Conservation (phyloP, 64 coral and sea anemone species). For the Hydrozoanthus tunicans region DNA sequence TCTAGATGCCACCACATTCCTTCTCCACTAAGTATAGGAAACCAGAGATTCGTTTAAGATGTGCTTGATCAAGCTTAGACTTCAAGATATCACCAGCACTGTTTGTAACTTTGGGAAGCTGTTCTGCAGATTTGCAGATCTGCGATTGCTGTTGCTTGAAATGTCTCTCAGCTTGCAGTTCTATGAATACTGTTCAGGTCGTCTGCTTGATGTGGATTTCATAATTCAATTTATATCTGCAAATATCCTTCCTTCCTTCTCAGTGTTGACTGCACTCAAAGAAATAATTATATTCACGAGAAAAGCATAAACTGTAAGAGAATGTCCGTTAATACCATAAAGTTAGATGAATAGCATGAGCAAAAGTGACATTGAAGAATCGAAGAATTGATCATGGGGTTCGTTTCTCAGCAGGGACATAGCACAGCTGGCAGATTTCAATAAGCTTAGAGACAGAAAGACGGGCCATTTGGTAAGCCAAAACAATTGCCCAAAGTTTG, state of each 20-base stretch:
- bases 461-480: constrained; percentile 9
- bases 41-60: not conserved
- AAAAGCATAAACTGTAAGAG: constrained; percentile 8
- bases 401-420: not conserved
- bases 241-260: not conserved
- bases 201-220: not conserved
- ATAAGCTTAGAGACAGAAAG: not conserved
- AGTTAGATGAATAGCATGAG: not conserved
- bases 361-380: not conserved
- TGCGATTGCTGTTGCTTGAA: constrained; percentile 11
- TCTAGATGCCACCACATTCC: constrained; percentile 46
- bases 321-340: constrained; percentile 1
- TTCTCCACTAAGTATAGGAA: not conserved
- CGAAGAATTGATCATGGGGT: constrained; percentile 20
- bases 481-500: constrained; percentile 10
- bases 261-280: constrained; percentile 13
- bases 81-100: not conserved
- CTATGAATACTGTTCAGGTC: constrained; percentile 7
- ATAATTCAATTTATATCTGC: not conserved
- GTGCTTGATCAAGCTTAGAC: not conserved
- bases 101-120: not conserved
- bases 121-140: constrained; percentile 2
- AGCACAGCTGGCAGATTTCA: too few species aligned
- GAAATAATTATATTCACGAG: constrained; percentile 30
- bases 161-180: constrained; percentile 10